Conservation (phyloP, 2,113 vertebrate genomes). For the Bucco capensis region DNA sequence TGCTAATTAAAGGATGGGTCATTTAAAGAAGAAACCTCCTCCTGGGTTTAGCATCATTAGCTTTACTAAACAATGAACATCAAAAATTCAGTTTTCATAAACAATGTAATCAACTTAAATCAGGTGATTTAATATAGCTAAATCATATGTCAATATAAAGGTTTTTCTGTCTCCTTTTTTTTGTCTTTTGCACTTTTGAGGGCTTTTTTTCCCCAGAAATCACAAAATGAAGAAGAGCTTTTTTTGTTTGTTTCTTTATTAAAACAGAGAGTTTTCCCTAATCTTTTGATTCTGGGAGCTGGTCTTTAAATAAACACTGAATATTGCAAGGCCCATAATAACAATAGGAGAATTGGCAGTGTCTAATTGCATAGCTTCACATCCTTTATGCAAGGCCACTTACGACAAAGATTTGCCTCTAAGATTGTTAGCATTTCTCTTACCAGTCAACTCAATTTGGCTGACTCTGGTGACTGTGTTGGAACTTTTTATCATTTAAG, state of each 20-base stretch:
- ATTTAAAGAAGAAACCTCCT: background rate
- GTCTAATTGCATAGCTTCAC: background rate
- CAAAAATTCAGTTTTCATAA: background rate
- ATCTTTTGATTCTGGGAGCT: background rate
- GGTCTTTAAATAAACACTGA: background rate
- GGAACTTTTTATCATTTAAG: background rate
- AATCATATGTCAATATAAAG: background rate
- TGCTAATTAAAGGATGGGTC: background rate
- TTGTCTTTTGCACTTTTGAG: background rate
- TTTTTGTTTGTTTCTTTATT: constrained; percentile 24
- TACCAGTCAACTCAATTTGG: constrained; percentile 18
- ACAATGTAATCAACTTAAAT: background rate
- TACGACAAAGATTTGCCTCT: background rate
- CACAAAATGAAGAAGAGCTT: background rate
- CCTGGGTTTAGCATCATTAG: background rate
- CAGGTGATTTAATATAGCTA: background rate
- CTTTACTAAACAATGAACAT: background rate
- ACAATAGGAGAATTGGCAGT: background rate
- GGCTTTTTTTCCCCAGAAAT: background rate
- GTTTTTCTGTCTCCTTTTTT: background rate
- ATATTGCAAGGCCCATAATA: background rate
- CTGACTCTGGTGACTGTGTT: background rate
- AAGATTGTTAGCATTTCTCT: constrained; percentile 15
- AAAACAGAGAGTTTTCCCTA: background rate
- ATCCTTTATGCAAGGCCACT: background rate